Evolutionary conservation across 2,888 invertebrate species (phyloP).

Genomic region (Diloba caeruleocephala): DNA sequence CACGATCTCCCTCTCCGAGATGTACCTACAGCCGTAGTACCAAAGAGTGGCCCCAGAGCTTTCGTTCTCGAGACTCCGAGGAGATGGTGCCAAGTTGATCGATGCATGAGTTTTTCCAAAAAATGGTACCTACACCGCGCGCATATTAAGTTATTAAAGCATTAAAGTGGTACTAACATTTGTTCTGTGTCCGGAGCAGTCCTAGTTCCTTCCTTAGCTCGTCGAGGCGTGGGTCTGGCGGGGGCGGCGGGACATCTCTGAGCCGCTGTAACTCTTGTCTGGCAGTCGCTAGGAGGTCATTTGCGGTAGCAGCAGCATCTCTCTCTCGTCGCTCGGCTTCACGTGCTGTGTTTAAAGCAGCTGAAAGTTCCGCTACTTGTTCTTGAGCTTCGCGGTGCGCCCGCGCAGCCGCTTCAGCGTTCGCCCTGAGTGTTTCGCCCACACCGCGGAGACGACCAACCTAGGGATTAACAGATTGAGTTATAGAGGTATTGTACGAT

Average conservation of each 20-base stretch:
- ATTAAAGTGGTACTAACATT: conserved; percentile 86
- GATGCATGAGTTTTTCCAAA: too few species aligned
- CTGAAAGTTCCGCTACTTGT: conserved; percentile 81
- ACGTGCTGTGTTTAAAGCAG: conserved; percentile 83
- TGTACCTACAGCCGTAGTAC: too few species aligned
- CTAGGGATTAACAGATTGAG: conserved; percentile 52
- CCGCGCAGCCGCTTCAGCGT: conserved; percentile 88
- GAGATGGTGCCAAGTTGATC: too few species aligned
- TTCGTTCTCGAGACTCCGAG: too few species aligned
- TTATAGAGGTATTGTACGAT: background rate
- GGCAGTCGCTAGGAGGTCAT: conserved; percentile 90
- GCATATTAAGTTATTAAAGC: too few species aligned
- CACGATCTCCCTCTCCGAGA: too few species aligned
- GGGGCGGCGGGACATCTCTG: conserved; percentile 90
- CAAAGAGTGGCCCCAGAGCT: too few species aligned
- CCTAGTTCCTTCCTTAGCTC: conserved; percentile 93
- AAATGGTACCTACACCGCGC: too few species aligned
- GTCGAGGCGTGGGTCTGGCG: conserved; percentile 92
- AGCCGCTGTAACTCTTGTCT: conserved; percentile 91
- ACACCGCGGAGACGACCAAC: conserved; percentile 86
- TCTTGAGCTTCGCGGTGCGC: conserved; percentile 88
- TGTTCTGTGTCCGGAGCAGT: conserved; percentile 92
- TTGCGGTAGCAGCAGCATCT: conserved; percentile 85
- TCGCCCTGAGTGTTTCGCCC: conserved; percentile 89
- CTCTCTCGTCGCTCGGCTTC: conserved; percentile 86